Percentiles rank a stretch among this genome's conserved stretches.
Evolutionary conservation across 2,113 vertebrate genomes (phyloP).

Genomic region (Formicarius rufipectus): DNA sequence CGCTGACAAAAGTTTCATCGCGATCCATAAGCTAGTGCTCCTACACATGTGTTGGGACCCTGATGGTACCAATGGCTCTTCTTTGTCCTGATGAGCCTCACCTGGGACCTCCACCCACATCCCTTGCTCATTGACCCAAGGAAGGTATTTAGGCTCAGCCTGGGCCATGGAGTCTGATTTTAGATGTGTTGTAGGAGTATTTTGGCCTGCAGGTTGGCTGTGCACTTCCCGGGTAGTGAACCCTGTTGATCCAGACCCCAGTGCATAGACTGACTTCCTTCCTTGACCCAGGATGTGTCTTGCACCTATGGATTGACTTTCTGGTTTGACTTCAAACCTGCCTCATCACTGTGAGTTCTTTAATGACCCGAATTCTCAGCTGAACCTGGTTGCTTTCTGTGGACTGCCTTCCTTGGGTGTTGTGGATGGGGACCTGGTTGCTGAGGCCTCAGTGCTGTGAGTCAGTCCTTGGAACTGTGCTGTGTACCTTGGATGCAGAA

Average conservation of each 20-base stretch:
- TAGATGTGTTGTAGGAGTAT: fast-evolving
- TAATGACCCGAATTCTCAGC: background rate
- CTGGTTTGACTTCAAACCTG: background rate
- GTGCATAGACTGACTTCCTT: background rate
- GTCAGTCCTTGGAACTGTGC: background rate
- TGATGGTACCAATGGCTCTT: background rate
- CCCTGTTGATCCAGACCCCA: fast-evolving
- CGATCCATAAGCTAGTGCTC: background rate
- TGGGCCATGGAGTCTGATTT: fast-evolving
- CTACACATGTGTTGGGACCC: fast-evolving
- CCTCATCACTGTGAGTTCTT: background rate
- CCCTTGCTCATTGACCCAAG: background rate
- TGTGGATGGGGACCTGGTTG: background rate
- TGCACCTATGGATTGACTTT: background rate
- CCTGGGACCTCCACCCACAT: background rate
- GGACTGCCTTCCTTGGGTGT: background rate
- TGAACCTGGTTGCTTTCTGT: background rate
- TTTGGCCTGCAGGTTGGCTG: fast-evolving
- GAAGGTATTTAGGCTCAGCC: background rate
- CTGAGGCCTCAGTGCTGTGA: background rate
- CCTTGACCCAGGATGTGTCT: background rate
- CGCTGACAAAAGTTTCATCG: background rate
- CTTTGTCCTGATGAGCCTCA: background rate
- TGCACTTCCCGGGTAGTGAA: fast-evolving
- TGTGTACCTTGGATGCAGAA: background rate